Evolutionary conservation across 2,113 vertebrate species (phyloP), one percentile per base, ranked within the genome.

Genomic region (Tragelaphus buxtoni): DNA sequence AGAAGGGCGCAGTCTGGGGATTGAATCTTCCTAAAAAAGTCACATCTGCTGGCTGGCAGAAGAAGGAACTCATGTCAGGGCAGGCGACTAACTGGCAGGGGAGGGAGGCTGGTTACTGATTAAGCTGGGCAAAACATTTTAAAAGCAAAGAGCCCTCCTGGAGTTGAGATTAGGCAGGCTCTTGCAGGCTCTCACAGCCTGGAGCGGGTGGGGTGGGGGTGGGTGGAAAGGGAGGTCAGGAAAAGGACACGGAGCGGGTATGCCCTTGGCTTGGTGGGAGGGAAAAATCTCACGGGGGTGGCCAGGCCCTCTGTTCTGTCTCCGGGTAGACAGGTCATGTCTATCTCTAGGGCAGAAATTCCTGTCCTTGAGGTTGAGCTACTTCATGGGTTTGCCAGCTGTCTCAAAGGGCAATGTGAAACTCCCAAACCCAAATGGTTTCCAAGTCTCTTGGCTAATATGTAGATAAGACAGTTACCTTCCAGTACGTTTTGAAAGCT

Each of bases 31-130:
- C 95, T 90, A 30, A 95, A 97, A 93, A 97, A 93, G 96, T 95
- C 90, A 96, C 94, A 96, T 98, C 97, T 96, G 77, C 61, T 1
- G 81, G 89, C 61, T 97, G 92, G 95, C 93, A 93, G 76, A 84
- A 63, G 86, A 92, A 88, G 88, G 45, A 83, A 72, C 96, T 95
- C 92, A 22, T 91, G 96, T 98, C 88, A 91, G 97, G 95, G 92
- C 96, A 98, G 88, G 94, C 49, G 26, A 90, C 51, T 84, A 60
- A 47, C 87, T 86, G 95, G 96, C 92, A 95, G 76, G 10, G 30
- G 87, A 95, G 47, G 89, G 77, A 58, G 69, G 61, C 88, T 98
- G 95, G 95, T 97, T 96, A 96, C 96, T 96, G 92, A 97, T 97
- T 96, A 97, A 97, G 82, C 97, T 82, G 56, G 90, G 90, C 85